Percentiles rank a stretch among this genome's conserved stretches.
phyloP scores from a whole-genome alignment of 2,888 invertebrate species.

The Incurvaria masculella region DNA sequence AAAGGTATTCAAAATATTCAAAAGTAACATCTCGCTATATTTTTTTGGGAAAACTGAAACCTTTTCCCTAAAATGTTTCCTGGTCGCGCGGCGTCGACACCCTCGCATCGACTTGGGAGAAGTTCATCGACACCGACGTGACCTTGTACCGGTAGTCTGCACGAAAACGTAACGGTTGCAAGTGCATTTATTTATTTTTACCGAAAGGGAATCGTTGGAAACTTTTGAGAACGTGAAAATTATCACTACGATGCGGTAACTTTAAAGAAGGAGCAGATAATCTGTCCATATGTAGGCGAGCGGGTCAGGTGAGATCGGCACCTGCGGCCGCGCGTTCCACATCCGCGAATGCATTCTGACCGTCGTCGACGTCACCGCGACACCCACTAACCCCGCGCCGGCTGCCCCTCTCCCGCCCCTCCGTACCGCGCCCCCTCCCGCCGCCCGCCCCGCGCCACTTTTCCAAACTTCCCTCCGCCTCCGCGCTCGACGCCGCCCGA shows the following conservation, averaged over 20 bases:
- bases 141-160: neutral
- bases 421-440: slow-evolving; percentile 38
- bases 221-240: too few relatives aligned
- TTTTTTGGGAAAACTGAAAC: too few relatives aligned
- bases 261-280: too few relatives aligned
- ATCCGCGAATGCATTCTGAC: slow-evolving; percentile 56
- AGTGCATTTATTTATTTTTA: too few relatives aligned
- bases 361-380: slow-evolving; percentile 53
- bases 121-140: neutral
- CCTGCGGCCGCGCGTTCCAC: slow-evolving; percentile 52
- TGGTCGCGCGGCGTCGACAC: too few relatives aligned
- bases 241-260: too few relatives aligned
- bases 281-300: slow-evolving; percentile 27
- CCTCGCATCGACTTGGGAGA: neutral
- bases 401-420: slow-evolving; percentile 38
- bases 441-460: slow-evolving; percentile 29
- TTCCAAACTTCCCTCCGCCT: slow-evolving; percentile 5
- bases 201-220: too few relatives aligned
- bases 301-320: slow-evolving; percentile 48
- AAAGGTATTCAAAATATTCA: too few relatives aligned
- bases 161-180: neutral
- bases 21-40: too few relatives aligned
- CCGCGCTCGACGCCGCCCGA: neutral
- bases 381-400: slow-evolving; percentile 54
- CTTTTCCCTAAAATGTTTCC: too few relatives aligned